A percentile compares a stretch with the other conserved stretches of the same genome.
These are phyloP conservation scores for Corythornis cristatus DNA, from an alignment of 2,113 vertebrate species.

Conservation along the genomic window DNA sequence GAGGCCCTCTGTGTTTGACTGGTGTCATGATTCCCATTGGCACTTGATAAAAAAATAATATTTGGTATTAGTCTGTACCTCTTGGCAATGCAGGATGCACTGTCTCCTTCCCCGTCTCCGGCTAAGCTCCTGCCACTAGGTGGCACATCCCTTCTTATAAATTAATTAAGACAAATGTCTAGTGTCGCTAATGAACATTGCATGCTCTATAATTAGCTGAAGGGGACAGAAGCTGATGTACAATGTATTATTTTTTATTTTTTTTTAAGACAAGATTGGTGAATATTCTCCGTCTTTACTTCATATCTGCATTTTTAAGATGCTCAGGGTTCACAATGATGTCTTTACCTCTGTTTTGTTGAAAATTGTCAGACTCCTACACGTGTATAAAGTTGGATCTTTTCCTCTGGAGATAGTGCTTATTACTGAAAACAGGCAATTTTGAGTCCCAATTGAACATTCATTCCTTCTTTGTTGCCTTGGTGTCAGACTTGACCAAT, in stretches of 20 bases:
- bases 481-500: not conserved
- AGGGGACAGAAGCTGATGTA: not conserved
- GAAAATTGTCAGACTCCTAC: not conserved
- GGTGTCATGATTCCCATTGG: not conserved
- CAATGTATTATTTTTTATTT: not conserved
- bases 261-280: not conserved
- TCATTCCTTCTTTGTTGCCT: conserved; percentile 10
- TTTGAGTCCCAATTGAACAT: not conserved
- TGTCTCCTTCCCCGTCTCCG: not conserved
- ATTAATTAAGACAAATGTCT: conserved; percentile 19
- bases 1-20: conserved; percentile 12
- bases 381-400: not conserved
- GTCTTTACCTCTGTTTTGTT: not conserved
- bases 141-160: conserved; percentile 60
- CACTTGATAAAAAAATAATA: not conserved
- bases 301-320: not conserved
- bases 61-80: not conserved
- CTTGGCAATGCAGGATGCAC: not conserved
- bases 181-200: not conserved
- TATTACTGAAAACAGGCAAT: not conserved
- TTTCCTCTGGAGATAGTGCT: not conserved
- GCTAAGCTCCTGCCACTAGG: conserved; percentile 30
- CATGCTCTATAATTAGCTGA: not conserved
- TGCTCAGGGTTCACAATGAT: not conserved
- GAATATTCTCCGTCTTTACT: not conserved